phyloP scores from a whole-genome alignment of 2,113 vertebrate species.

The Scortum barcoo region DNA sequence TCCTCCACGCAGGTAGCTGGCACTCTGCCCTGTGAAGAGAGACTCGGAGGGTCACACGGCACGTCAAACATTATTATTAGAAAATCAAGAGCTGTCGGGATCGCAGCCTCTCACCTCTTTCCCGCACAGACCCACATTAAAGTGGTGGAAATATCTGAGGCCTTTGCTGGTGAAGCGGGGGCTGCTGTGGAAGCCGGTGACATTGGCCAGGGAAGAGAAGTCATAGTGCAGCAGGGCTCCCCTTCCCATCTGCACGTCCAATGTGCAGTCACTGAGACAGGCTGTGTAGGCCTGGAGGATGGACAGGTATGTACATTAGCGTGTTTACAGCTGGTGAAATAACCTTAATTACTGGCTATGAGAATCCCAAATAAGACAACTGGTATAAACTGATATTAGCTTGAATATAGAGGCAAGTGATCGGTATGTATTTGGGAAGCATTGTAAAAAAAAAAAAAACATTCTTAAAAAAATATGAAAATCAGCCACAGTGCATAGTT shows the following conservation, averaged over 20 bases:
- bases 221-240: conserved; percentile 84
- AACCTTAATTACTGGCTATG: background rate
- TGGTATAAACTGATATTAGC: background rate
- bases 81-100: background rate
- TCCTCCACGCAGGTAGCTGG: conserved; percentile 89
- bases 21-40: conserved; percentile 82
- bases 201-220: conserved; percentile 85
- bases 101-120: conserved; percentile 84
- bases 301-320: background rate
- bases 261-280: conserved; percentile 90
- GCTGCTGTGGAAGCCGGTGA: conserved; percentile 80
- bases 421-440: too few species aligned
- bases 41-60: background rate
- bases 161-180: conserved; percentile 94
- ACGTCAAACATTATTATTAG: background rate
- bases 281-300: conserved; percentile 86
- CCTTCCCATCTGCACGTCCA: conserved; percentile 67
- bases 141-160: conserved; percentile 90
- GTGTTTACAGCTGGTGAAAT: conserved; percentile 1
- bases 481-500: background rate
- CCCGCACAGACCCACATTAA: conserved; percentile 91
- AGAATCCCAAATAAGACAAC: conserved; percentile 4
- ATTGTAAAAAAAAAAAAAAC: too few species aligned
- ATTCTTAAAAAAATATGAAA: background rate
- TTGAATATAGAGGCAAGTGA: too few species aligned